phyloP scores from a whole-genome alignment of 2,888 invertebrate genomes.

The Cistogaster globosa region DNA sequence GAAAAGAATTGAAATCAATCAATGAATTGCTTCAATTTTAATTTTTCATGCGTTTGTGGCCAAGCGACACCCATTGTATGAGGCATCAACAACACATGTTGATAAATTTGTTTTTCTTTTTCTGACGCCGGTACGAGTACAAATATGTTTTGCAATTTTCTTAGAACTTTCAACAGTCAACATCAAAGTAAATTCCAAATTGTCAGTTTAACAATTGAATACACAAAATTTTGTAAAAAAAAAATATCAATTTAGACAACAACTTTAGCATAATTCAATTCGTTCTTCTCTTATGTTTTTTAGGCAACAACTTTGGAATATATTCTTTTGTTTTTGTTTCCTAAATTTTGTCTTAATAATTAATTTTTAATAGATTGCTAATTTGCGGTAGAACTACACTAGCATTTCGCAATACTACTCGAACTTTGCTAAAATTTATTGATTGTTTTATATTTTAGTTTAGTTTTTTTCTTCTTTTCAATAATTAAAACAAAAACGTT shows the following conservation, averaged over 20 bases:
- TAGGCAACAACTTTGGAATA: background rate
- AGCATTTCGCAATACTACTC: background rate
- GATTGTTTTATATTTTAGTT: constrained; percentile 1
- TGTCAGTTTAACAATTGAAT: constrained; percentile 58
- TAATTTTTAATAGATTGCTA: background rate
- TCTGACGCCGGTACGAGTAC: constrained; percentile 32
- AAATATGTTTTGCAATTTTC: constrained; percentile 32
- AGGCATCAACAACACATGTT: constrained; percentile 54
- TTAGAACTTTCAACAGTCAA: constrained; percentile 39
- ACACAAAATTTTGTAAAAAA: constrained; percentile 25
- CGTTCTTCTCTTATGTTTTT: constrained; percentile 27
- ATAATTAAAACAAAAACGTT: constrained; percentile 62
- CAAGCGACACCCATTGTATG: constrained; percentile 19
- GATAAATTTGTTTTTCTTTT: constrained; percentile 63
- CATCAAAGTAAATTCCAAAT: constrained; percentile 67
- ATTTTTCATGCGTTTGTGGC: constrained; percentile 32
- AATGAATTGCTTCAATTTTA: constrained; percentile 59
- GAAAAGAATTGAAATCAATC: constrained; percentile 42
- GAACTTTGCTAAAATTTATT: background rate
- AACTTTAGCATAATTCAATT: background rate
- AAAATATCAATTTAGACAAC: constrained; percentile 37
- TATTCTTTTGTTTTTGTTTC: background rate
- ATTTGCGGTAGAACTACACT: background rate
- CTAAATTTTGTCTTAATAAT: background rate
- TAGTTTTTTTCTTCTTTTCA: constrained; percentile 13